A percentile compares a stretch with the other conserved stretches of the same genome.
Conservation (phyloP, 2,888 invertebrate species). For the Oscheius sp. region DNA sequence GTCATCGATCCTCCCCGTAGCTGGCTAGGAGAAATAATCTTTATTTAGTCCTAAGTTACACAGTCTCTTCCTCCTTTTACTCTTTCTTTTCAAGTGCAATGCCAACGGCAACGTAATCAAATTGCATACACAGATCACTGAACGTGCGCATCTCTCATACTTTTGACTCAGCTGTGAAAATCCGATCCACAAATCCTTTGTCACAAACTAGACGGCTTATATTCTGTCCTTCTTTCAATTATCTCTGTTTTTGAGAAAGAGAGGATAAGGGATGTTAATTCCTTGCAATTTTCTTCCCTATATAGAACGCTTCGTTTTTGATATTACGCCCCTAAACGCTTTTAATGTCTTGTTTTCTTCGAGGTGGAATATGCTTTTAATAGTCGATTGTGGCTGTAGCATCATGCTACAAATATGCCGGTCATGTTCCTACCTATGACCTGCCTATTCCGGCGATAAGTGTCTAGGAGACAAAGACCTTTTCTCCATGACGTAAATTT, state of each 20-base stretch:
- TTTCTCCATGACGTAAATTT: too few relatives aligned
- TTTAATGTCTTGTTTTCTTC: too few relatives aligned
- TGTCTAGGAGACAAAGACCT: too few relatives aligned
- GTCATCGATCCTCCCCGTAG: slow-evolving; percentile 32
- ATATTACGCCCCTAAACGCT: too few relatives aligned
- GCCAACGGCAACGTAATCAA: slow-evolving; percentile 1
- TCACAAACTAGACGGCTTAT: neutral
- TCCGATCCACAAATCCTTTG: neutral
- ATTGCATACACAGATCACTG: neutral
- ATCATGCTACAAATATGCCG: too few relatives aligned
- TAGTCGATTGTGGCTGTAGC: too few relatives aligned
- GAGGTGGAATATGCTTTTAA: too few relatives aligned
- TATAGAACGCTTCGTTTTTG: too few relatives aligned
- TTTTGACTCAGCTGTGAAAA: slow-evolving; percentile 2
- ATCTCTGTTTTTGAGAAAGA: neutral
- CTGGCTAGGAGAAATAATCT: slow-evolving; percentile 7
- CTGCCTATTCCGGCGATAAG: too few relatives aligned
- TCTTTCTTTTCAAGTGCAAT: neutral
- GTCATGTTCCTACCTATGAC: too few relatives aligned
- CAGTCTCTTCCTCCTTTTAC: neutral
- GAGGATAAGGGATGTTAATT: too few relatives aligned
- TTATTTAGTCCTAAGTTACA: slow-evolving; percentile 12
- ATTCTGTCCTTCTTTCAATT: neutral
- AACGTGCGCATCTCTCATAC: neutral
- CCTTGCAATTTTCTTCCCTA: too few relatives aligned